Evolutionary conservation across 2,888 invertebrate genomes (phyloP), one percentile per base, ranked within the genome.

Genomic region (Geotrupes spiniger): DNA sequence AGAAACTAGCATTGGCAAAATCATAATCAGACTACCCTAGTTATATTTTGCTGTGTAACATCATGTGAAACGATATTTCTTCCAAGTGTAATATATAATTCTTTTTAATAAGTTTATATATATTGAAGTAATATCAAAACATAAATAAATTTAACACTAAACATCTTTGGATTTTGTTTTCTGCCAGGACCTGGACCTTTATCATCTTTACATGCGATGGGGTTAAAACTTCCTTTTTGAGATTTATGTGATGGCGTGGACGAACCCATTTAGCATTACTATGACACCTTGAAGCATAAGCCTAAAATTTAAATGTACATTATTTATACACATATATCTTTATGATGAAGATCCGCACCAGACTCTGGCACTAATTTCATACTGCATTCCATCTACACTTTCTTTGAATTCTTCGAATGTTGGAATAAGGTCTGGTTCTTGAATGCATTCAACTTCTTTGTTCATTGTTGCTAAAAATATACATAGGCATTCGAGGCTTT

Each of bases 221-320:
- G 72, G 29, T 93, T 75, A 96, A 90, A 63, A 92, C 93, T 77
- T 96, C 92, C 58, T 91, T 95, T 71, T 93, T 96, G 1, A 96
- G 96, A 65, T 87, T 89, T 28, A 85, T 84, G 60, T 94, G 92
- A 52, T 88, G 89, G 54, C 92, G 81, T 48, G 93, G 81, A 2
- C 90, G 87, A 43, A 90, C 78, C 96, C 96, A 97, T 59, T 83
- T 84, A 63, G 84, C 84, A 63, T 80, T 78, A 52, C 90, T 51
- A 95, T 87, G 0, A 95, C 91, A 75, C 97, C 96, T 77, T 73
- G 69, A 27, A 73, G 55, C 73, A 73, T 73, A 55, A 73, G 72
- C 26, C 69, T 61, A 28, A 43, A 48, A 36, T 21, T n/a, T 15
- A 14, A 26, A 17, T 12, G 31, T 28, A 36, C 21, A 48, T 26